Evolutionary conservation across 2,888 invertebrate genomes (phyloP).

Genomic region (Frankliniella fusca): DNA sequence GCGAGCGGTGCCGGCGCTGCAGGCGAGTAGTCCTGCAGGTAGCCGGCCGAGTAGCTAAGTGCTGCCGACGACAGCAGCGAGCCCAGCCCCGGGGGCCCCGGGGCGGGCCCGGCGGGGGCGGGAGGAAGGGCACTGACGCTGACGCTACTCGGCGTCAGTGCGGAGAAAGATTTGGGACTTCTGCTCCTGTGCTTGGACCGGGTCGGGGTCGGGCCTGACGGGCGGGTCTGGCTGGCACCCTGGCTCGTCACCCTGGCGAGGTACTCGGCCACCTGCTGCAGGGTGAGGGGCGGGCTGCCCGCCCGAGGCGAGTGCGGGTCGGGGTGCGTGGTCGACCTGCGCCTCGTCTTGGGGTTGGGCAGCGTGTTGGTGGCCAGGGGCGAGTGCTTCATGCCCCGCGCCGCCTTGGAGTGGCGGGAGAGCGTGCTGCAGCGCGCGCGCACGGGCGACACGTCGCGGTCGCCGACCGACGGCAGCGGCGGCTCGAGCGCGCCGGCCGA

Average conservation of each 20-base stretch:
- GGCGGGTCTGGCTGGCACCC: background rate
- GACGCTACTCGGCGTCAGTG: background rate
- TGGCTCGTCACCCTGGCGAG: background rate
- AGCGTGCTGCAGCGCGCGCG: constrained; percentile 6
- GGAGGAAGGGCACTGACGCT: background rate
- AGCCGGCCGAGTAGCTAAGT: constrained; percentile 5
- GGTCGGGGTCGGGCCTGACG: background rate
- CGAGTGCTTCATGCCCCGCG: background rate
- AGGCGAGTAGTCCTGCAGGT: constrained; percentile 9
- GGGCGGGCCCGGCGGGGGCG: background rate
- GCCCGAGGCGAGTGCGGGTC: background rate
- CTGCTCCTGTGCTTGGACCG: constrained; percentile 21
- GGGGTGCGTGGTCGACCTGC: background rate
- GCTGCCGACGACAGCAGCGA: background rate
- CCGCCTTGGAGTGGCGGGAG: constrained; percentile 2
- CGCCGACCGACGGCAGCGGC: background rate
- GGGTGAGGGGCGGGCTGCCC: background rate
- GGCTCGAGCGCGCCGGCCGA: background rate
- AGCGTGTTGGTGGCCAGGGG: constrained; percentile 6
- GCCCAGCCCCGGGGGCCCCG: background rate
- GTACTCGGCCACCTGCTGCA: constrained; percentile 18
- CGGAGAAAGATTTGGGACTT: constrained; percentile 7
- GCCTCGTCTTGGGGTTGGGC: constrained; percentile 18
- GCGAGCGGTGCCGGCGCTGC: constrained; percentile 38
- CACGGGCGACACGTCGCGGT: background rate